These are phyloP conservation scores for Halocynthia roretzi DNA, from an alignment of 23 tunicate species.

Conservation along the genomic window DNA sequence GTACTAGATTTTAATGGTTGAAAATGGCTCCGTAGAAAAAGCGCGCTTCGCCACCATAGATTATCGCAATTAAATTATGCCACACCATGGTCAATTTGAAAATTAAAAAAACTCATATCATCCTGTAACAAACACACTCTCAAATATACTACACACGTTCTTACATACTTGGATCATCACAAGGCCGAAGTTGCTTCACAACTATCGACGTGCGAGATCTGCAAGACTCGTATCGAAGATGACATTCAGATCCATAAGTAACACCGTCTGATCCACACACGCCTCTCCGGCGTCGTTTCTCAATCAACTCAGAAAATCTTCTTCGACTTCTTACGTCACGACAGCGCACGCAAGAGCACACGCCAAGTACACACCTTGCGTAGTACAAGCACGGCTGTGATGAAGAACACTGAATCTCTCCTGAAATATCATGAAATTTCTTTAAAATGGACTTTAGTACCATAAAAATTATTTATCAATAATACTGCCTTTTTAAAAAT, in stretches of 20 bases:
- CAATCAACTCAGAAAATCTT: neutral
- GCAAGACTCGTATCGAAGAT: conserved; percentile 52
- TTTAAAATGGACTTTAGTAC: neutral
- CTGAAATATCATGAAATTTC: neutral
- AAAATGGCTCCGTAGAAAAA: too few species aligned
- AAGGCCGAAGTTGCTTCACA: conserved; percentile 5
- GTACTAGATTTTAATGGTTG: too few species aligned
- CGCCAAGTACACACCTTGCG: conserved; percentile 5
- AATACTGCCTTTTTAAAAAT: too few species aligned
- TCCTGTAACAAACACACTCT: too few species aligned
- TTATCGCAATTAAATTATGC: too few species aligned
- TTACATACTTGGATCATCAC: conserved; percentile 29
- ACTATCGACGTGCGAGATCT: conserved; percentile 3
- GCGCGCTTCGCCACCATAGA: too few species aligned
- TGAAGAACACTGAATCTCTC: neutral
- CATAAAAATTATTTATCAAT: too few species aligned
- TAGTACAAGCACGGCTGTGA: neutral
- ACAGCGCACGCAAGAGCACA: conserved; percentile 8
- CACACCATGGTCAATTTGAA: too few species aligned
- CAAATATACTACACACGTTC: too few species aligned
- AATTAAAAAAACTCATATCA: too few species aligned
- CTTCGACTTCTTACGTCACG: neutral
- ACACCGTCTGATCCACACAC: conserved; percentile 34
- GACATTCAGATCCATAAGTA: conserved; percentile 57
- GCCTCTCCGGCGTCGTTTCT: neutral